Conservation (phyloP, 1,140 invertebrate species). For the Ptiloglossa arizonensis region DNA sequence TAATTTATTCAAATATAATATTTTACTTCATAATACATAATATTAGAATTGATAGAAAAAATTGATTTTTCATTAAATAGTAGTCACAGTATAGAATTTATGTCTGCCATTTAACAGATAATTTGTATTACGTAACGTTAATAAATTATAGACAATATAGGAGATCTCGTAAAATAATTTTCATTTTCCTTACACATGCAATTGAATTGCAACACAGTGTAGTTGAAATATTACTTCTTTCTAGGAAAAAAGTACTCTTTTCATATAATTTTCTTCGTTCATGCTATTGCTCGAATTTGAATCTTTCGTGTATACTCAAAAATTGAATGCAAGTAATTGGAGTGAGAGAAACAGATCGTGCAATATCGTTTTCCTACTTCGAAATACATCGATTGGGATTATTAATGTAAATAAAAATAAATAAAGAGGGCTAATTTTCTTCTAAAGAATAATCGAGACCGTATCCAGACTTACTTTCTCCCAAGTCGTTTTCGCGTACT, state of each 20-base stretch:
- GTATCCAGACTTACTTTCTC: constrained; percentile 31
- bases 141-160: no score
- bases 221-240: neutral
- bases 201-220: no score
- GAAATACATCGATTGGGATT: neutral
- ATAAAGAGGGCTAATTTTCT: constrained; percentile 3
- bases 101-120: no score
- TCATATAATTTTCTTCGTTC: neutral
- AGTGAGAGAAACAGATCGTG: constrained; percentile 8
- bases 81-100: no score
- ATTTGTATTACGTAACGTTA: no score
- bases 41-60: no score
- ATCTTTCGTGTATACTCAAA: neutral
- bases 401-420: constrained; percentile 13
- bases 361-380: constrained; percentile 7
- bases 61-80: no score
- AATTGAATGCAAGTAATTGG: neutral
- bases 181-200: constrained; percentile 9
- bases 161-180: neutral
- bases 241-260: neutral
- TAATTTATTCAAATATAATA: no score
- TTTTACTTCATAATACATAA: no score
- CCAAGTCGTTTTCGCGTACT: neutral
- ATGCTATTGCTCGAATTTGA: neutral
- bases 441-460: constrained; percentile 19